Evolutionary conservation across 2,797 vertebrate genomes (phyloP).

Genomic region (Channallabes apus): DNA sequence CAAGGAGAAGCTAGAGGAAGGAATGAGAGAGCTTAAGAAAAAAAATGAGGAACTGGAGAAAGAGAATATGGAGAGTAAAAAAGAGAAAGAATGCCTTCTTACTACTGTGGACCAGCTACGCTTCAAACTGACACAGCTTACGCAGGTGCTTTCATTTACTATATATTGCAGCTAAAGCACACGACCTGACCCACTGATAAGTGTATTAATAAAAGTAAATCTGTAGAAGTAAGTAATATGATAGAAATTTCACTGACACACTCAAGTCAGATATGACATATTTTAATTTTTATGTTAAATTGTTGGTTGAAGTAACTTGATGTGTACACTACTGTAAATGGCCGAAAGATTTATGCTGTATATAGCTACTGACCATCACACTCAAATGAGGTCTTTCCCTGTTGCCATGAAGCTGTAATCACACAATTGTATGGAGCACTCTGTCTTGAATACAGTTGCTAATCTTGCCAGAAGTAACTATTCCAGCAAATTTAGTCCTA

Average conservation of each 20-base stretch:
- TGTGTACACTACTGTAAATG: not conserved
- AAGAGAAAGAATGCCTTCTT: constrained; percentile 66
- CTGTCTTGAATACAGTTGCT: too few species aligned
- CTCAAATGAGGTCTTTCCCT: not conserved
- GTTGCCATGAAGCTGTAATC: not conserved
- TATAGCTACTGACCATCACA: not conserved
- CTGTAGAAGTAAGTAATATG: too few species aligned
- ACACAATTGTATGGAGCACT: not conserved
- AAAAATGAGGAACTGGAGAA: constrained; percentile 74
- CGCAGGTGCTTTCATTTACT: constrained; percentile 61
- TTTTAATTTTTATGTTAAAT: not conserved
- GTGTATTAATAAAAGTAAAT: not conserved
- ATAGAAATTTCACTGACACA: not conserved
- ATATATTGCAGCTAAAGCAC: not conserved
- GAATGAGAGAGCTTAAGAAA: constrained; percentile 68
- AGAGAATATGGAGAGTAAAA: constrained; percentile 67
- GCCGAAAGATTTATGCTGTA: not conserved
- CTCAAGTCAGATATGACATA: not conserved
- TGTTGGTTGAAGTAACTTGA: not conserved
- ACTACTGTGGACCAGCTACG: constrained; percentile 68
- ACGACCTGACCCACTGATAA: not conserved
- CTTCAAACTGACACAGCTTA: constrained; percentile 63
- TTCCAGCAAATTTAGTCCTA: too few species aligned
- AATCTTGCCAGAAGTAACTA: too few species aligned
- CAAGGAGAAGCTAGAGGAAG: constrained; percentile 76